Evolutionary conservation across 2,888 invertebrate genomes (phyloP), one percentile per base, ranked within the genome.

Genomic region (Labia minor): DNA sequence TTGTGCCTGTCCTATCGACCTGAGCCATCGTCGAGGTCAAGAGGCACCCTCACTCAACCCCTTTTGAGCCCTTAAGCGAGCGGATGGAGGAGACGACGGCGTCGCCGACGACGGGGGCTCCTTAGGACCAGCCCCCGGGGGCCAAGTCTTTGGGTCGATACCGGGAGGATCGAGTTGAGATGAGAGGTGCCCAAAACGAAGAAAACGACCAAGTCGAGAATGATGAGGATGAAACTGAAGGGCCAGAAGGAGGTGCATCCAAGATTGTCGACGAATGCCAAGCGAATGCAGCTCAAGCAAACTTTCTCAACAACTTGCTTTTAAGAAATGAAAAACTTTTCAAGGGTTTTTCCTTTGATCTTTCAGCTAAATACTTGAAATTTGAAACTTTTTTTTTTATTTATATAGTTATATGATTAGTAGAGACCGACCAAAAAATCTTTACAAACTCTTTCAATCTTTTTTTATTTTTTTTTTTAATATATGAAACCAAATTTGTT

Each of bases 11-110:
- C 49, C 49, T 49, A 49, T 49, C 49, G 49, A 49, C 49, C 49
- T 49, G 49, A 49, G 49, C 49, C 49, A 16, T 49, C 49, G 49
- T 16, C 49, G 49, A 49, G 49, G 49, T 49, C 49, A 49, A 49
- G 49, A 49, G 49, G 49, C 49, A 49, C 49, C 49, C 16, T 16
- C 14, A 8, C n/a, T 16, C 49, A 49, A 49, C 26, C 26, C 26
- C 26, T 26, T 26, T 26, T 26, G 26, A 49, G 16, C 49, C 49
- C 49, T 49, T 49, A 49, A 49, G 49, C 49, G 49, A 16, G 16
- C 16, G 4, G 49, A 14, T 3, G 49, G 49, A 49, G n/a, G n/a
- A 2, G 49, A 49, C 26, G 49, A 14, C 49, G 16, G 14, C 49
- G 49, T 11, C n/a, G n/a, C n/a, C 49, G 49, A 49, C 49, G 49